Conservation (phyloP, 2,888 invertebrate species). For the Dioctria linearis region DNA sequence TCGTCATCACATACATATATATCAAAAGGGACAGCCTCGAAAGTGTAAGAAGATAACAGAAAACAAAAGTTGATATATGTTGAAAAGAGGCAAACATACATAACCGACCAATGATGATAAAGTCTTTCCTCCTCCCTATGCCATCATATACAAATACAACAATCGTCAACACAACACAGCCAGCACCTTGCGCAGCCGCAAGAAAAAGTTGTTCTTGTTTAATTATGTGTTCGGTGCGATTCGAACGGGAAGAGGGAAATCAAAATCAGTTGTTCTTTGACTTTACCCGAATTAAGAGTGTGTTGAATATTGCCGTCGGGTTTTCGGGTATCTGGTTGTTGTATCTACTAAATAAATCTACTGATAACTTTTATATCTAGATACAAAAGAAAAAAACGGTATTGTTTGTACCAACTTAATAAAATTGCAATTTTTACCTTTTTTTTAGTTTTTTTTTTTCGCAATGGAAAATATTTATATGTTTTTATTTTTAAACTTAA, state of each 20-base stretch:
- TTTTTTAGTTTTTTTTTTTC: no score
- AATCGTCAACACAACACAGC: no score
- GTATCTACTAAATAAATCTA: neutral
- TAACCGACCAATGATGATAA: neutral
- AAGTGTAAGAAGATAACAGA: neutral
- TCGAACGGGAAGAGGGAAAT: slow-evolving; percentile 27
- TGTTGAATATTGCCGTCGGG: slow-evolving; percentile 25
- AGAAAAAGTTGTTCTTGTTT: no score
- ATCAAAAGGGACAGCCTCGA: slow-evolving; percentile 15
- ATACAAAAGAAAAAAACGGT: neutral
- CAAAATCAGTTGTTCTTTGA: slow-evolving; percentile 50
- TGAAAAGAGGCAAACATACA: slow-evolving; percentile 23
- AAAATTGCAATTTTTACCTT: no score
- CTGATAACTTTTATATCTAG: neutral
- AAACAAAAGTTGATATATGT: neutral
- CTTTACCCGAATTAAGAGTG: slow-evolving; percentile 32
- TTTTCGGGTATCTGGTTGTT: slow-evolving; percentile 16
- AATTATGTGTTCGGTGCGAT: neutral
- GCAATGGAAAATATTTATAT: no score
- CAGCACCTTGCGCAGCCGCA: no score
- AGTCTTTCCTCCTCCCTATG: neutral
- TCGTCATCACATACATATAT: neutral
- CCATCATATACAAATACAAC: no score
- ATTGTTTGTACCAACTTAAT: no score
- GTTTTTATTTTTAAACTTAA: neutral